A percentile compares a stretch with the other conserved stretches of the same genome.
Evolutionary conservation across 2,797 vertebrate genomes (phyloP).

Genomic region (Falco berigora): DNA sequence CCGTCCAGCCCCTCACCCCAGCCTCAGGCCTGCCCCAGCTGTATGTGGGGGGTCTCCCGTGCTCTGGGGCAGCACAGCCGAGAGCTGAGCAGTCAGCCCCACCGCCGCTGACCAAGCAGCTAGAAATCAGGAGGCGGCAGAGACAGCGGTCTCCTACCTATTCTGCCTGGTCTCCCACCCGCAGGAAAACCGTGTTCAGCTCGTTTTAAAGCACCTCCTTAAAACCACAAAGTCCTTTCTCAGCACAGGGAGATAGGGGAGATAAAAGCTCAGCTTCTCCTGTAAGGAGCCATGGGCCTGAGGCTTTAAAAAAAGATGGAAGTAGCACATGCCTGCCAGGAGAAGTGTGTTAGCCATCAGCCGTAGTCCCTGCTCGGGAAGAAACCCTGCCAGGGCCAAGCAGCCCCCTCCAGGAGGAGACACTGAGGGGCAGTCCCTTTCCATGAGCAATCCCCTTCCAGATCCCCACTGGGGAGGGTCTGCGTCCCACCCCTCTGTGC

Average conservation of each 20-base stretch:
- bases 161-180: neutral
- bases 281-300: neutral
- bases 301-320: neutral
- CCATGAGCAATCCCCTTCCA: neutral
- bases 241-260: neutral
- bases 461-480: neutral
- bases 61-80: neutral
- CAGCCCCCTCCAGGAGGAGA: neutral
- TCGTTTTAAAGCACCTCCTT: neutral
- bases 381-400: neutral
- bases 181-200: neutral
- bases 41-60: neutral
- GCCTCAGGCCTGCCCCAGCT: neutral
- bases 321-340: neutral
- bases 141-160: neutral
- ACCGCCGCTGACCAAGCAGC: accelerated
- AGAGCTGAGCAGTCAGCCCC: neutral
- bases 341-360: neutral
- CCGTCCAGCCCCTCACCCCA: neutral
- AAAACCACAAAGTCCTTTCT: neutral
- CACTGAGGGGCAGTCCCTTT: neutral
- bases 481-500: neutral
- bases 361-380: neutral
- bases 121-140: neutral
- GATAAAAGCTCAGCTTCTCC: neutral